Evolutionary conservation across 2,888 invertebrate genomes (phyloP), one percentile per base, ranked within the genome.

Genomic region (Nezara viridula): DNA sequence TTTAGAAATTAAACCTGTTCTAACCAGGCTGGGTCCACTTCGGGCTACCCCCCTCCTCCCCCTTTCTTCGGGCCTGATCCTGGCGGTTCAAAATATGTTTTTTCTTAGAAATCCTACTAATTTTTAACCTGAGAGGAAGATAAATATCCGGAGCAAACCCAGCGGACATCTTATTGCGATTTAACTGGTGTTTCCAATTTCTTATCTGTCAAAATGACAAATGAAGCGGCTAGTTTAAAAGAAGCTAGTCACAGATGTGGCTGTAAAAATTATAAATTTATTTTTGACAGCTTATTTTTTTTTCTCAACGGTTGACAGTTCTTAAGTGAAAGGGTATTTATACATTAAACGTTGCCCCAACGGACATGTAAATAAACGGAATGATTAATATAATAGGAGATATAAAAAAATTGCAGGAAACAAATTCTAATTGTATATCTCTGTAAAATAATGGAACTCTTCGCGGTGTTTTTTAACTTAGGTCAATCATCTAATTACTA

Each of bases 161-260:
- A 44, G 81, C 81, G 81, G 44, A 44, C 81, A 44, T 81, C 24
- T 44, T 81, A 44, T 81, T 24, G 81, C 81, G 40, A 81, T 81
- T 81, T 81, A n/a, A 81, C 81, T 44, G 24, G 32, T 81, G 81
- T 81, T 81, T 81, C 81, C 44, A 40, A 81, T 81, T 44, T 44
- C 81, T 81, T 81, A 81, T 44, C 81, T 81, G 81, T 81, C 81
- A 81, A 81, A 81, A 81, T 81, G 40, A 81, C 44, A 81, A 81
- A 81, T 81, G 81, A 21, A 81, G 81, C 81, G 44, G 40, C 44
- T 81, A 40, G 81, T 81, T 32, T 60, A 27, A 60, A 60, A 60
- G 60, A 14, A 14, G 60, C 60, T 60, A 60, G 60, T 32, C 66
- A 32, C 66, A 32, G 66, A 66, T 66, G 66, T 32, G 32, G 66